Evolutionary conservation across 2,113 vertebrate species (phyloP).

Genomic region (Coregonus clupeaformis): DNA sequence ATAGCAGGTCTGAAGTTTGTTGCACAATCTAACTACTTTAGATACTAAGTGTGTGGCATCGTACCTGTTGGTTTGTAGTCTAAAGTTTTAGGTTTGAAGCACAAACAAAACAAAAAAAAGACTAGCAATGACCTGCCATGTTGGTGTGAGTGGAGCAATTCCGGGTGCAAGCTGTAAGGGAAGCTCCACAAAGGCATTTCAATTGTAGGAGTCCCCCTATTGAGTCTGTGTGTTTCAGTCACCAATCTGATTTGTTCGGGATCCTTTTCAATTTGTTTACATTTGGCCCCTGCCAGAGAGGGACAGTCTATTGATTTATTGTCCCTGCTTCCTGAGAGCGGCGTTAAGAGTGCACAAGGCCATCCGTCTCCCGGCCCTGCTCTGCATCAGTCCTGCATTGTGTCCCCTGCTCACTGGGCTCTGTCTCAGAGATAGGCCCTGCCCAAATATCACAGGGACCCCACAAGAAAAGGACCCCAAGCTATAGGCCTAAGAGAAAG

Average conservation of each 20-base stretch:
- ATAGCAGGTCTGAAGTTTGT: background rate
- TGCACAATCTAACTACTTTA: conserved; percentile 13
- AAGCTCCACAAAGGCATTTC: conserved; percentile 55
- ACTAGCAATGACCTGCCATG: conserved; percentile 21
- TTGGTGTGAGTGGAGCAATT: conserved; percentile 32
- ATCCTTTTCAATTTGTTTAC: conserved; percentile 74
- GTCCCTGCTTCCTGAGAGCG: conserved; percentile 63
- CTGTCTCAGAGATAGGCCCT: conserved; percentile 48
- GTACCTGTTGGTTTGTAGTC: conserved; percentile 37
- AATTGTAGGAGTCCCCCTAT: conserved; percentile 54
- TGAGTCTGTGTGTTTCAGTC: conserved; percentile 66
- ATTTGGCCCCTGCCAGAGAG: conserved; percentile 71
- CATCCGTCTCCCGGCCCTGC: conserved; percentile 45
- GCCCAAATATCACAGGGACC: conserved; percentile 49
- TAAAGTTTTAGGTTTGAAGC: conserved; percentile 23
- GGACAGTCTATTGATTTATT: conserved; percentile 74
- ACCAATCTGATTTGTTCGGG: conserved; percentile 69
- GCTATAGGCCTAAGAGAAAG: conserved; percentile 33
- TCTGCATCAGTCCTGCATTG: conserved; percentile 40
- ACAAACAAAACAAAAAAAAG: background rate
- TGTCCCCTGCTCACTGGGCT: conserved; percentile 49
- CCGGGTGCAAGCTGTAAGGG: conserved; percentile 39
- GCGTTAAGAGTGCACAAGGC: conserved; percentile 49
- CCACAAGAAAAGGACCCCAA: conserved; percentile 35
- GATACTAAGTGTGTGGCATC: conserved; percentile 9